These are phyloP conservation scores for Sorex araneus DNA, from an alignment of 2,113 vertebrate genomes.

Conservation along the genomic window DNA sequence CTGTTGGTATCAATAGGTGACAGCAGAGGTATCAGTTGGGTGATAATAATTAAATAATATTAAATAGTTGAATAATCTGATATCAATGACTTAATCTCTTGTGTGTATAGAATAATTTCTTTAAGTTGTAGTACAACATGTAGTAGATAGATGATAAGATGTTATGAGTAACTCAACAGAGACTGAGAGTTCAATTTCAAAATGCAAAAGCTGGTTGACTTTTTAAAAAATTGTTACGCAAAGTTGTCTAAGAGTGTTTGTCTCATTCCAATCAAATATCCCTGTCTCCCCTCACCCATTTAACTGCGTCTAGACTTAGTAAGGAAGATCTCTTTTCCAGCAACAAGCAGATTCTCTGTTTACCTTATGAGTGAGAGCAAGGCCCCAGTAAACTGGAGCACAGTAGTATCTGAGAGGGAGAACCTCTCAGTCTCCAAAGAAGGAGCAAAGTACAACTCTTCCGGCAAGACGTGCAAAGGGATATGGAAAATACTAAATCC, in stretches of 20 bases:
- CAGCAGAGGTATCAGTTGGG: not conserved
- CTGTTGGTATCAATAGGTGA: not conserved
- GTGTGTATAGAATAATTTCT: too few species aligned
- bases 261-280: conserved; percentile 51
- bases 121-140: not conserved
- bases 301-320: not conserved
- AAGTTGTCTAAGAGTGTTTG: conserved; percentile 20
- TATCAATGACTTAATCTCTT: too few species aligned
- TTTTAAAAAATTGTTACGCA: not conserved
- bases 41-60: not conserved
- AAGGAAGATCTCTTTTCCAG: not conserved
- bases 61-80: too few species aligned
- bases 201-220: not conserved
- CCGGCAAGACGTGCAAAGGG: not conserved
- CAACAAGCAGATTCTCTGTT: not conserved
- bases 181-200: conserved; percentile 10
- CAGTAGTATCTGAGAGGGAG: not conserved
- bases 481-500: not conserved
- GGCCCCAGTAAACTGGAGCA: not conserved
- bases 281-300: not conserved
- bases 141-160: not conserved
- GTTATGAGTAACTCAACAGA: too few species aligned
- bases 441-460: not conserved
- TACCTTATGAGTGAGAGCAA: not conserved
- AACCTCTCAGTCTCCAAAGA: not conserved